Evolutionary conservation across 2,113 vertebrate species (phyloP), one percentile per base, ranked within the genome.

Genomic region (Phaethornis superciliosus): DNA sequence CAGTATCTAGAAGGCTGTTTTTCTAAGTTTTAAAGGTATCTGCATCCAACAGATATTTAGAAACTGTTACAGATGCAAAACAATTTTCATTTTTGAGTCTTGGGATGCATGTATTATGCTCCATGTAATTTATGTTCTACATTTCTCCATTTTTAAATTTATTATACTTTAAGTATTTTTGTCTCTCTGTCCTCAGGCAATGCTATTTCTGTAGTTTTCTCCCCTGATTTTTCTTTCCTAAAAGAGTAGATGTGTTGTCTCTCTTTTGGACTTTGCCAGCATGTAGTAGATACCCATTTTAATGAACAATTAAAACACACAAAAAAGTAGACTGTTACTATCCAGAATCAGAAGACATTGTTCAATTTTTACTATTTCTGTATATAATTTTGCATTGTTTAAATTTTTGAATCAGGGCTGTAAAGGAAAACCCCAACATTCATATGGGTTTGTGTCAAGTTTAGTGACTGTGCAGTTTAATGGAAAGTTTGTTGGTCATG

Each of bases 241-340:
- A 63, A 88, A 72, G 22, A 92, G 52, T 15, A 49, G 55, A 35
- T 71, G 35, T 69, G 30, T 94, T 95, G 63, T n/a, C 4, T 16
- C 26, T 65, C 60, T 89, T 96, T 97, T 96, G 68, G 87, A 94
- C 88, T 93, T 94, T 89, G 64, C 67, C 55, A 81, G 74, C 27
- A 35, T 91, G 64, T 88, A 63, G 68, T 89, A n/a, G 76, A 54
- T 47, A 68, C 81, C 93, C 24, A 93, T 88, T 44, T 90, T 69
- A 93, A 93, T 79, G 63, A 87, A 67, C 88, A 72, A 91, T 78
- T 93, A 90, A 95, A 96, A 10, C 18, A 4, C 18, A 4, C 44
- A 21, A 68, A 46, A 28, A 79, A 72, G 27, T 7, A 70, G 27
- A 32, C 4, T 46, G 11, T 30, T 88, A 58, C 18, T 30, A 15